Conservation (phyloP, 1,140 invertebrate genomes). For the Elymnias hypermnestra region DNA sequence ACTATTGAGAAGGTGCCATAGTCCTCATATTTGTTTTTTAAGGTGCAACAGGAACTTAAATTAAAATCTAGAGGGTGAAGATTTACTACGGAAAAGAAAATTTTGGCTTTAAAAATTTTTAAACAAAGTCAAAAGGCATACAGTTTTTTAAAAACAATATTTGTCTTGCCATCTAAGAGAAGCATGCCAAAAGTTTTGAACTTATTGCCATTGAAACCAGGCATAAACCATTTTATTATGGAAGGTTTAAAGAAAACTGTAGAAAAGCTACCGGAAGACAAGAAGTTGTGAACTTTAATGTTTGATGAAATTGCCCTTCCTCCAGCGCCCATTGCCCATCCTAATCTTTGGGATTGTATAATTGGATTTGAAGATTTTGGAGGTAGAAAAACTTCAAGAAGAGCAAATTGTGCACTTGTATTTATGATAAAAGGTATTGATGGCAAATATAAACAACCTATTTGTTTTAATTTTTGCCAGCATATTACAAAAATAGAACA, state of each 20-base stretch:
- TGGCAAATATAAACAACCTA: conserved; percentile 25
- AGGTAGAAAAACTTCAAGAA: conserved; percentile 2
- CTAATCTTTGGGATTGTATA: conserved; percentile 15
- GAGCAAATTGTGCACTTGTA: conserved; percentile 29
- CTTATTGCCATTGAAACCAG: conserved; percentile 7
- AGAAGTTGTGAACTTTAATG: conserved; percentile 23
- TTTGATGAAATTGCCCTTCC: conserved; percentile 26
- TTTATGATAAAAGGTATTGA: conserved; percentile 27
- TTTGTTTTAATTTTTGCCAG: conserved; percentile 20
- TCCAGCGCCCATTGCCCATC: conserved; percentile 10
- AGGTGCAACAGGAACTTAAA: no score
- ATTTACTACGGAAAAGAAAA: conserved; percentile 36
- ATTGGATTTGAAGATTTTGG: conserved; percentile 28
- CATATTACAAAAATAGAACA: conserved; percentile 12
- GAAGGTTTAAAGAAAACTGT: conserved; percentile 15
- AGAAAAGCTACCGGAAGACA: conserved; percentile 16
- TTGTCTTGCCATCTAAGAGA: conserved; percentile 23
- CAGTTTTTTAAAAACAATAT: conserved; percentile 23
- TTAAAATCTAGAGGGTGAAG: conserved; percentile 37
- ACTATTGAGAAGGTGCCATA: no score
- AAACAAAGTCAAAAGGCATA: conserved; percentile 15
- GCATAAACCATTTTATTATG: conserved; percentile 15
- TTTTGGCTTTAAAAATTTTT: no score
- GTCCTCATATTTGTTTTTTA: no score
- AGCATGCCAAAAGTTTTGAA: conserved; percentile 19